Evolutionary conservation across 1,140 invertebrate species (phyloP).

Genomic region (Cherax quadricarinatus): DNA sequence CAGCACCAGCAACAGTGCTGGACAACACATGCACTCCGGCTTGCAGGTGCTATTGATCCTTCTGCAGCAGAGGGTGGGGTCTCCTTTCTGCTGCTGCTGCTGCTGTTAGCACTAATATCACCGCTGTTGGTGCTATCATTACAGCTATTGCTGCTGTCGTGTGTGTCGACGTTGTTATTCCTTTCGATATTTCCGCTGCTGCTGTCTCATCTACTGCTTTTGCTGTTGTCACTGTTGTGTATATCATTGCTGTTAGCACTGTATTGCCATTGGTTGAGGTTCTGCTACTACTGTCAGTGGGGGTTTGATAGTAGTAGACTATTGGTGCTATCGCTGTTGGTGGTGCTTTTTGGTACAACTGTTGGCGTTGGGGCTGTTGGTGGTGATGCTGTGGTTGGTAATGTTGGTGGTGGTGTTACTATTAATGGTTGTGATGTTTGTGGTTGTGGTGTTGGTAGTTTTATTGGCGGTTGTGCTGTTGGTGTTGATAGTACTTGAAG

Average conservation of each 20-base stretch:
- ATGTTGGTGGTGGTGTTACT: neutral
- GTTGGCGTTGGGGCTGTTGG: neutral
- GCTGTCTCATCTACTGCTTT: neutral
- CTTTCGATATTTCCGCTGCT: neutral
- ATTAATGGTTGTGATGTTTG: neutral
- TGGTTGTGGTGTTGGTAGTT: no score
- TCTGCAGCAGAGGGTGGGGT: slow-evolving; percentile 1
- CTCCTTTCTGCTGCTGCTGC: neutral
- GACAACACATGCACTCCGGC: neutral
- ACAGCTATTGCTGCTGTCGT: neutral
- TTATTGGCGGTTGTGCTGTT: neutral
- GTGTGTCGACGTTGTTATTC: neutral
- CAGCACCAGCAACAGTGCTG: no score
- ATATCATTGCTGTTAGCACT: neutral
- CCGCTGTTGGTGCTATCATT: no score
- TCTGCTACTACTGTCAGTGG: neutral
- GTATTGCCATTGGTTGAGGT: neutral
- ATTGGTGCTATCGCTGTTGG: neutral
- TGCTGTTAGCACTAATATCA: neutral
- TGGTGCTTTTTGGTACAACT: no score
- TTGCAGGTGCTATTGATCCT: slow-evolving; percentile 18
- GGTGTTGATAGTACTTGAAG: neutral
- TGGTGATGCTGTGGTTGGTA: neutral
- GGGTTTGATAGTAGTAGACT: neutral
- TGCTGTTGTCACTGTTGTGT: neutral